Evolutionary conservation across 2,797 vertebrate genomes (phyloP).

Genomic region (Lacerta agilis): DNA sequence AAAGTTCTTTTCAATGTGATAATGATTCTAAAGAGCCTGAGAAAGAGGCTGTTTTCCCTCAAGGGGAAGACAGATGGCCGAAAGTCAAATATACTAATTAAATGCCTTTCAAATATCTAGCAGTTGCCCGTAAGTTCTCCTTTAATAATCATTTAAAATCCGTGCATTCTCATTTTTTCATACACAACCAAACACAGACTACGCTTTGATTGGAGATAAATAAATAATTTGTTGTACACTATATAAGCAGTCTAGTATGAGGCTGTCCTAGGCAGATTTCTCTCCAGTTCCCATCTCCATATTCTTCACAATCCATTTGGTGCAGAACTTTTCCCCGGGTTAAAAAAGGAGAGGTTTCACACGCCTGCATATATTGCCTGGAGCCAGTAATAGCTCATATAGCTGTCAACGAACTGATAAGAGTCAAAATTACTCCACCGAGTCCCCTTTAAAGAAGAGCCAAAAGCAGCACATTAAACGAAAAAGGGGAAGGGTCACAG

Average conservation of each 20-base stretch:
- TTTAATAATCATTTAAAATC: slow-evolving; percentile 23
- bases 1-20: slow-evolving; percentile 60
- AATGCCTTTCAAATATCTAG: slow-evolving; percentile 43
- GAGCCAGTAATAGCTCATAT: slow-evolving; percentile 80
- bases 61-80: slow-evolving; percentile 47
- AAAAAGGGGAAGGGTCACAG: slow-evolving; percentile 79
- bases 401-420: slow-evolving; percentile 86
- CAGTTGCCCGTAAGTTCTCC: slow-evolving; percentile 4
- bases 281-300: background rate
- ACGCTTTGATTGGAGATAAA: slow-evolving; percentile 1
- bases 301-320: slow-evolving; percentile 37
- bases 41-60: slow-evolving; percentile 56
- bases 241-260: slow-evolving; percentile 34
- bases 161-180: background rate
- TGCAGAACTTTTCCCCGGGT: slow-evolving; percentile 48
- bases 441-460: slow-evolving; percentile 80
- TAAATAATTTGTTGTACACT: slow-evolving; percentile 5
- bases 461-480: slow-evolving; percentile 78
- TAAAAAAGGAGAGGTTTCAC: slow-evolving; percentile 76
- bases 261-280: slow-evolving; percentile 12
- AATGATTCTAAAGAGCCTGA: slow-evolving; percentile 50
- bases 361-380: slow-evolving; percentile 71
- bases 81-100: slow-evolving; percentile 51
- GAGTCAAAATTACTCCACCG: slow-evolving; percentile 78
- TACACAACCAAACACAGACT: slow-evolving; percentile 19